These are phyloP conservation scores for Neodon shergylaensis DNA, from an alignment of 2,113 vertebrate species.

Conservation along the genomic window DNA sequence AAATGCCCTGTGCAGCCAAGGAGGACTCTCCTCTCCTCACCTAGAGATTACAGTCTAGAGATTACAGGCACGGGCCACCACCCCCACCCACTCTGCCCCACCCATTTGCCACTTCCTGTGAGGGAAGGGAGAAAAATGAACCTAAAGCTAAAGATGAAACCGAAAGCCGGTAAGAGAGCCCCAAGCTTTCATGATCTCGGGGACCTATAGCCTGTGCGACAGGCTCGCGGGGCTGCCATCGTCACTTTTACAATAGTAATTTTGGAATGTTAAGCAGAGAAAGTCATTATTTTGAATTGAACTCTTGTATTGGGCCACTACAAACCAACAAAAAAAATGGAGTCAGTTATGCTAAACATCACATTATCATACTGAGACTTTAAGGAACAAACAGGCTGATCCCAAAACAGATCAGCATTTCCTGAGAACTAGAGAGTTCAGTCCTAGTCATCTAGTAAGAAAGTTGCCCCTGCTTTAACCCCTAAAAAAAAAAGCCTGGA, in stretches of 20 bases:
- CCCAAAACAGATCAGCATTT: background rate
- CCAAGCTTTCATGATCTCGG: background rate
- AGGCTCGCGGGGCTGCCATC: background rate
- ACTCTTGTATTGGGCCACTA: too few relatives aligned
- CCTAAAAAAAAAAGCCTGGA: too few relatives aligned
- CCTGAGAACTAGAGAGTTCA: background rate
- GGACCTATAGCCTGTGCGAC: background rate
- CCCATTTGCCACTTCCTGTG: background rate
- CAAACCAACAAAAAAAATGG: background rate
- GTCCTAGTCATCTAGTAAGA: background rate
- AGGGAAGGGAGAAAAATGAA: conserved; percentile 51
- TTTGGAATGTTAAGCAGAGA: conserved; percentile 9
- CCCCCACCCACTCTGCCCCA: background rate
- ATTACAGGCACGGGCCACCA: background rate
- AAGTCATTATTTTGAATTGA: background rate
- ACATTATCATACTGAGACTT: background rate
- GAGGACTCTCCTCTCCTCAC: background rate
- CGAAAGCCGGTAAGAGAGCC: background rate
- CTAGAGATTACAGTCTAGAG: background rate
- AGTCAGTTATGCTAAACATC: background rate
- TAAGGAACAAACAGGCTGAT: background rate
- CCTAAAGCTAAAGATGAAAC: conserved; percentile 55
- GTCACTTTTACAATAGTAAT: conserved; percentile 32
- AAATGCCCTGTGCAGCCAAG: background rate
- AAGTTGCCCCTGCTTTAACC: background rate